phyloP scores from a whole-genome alignment of 2,797 vertebrate genomes.

The Valencia hispanica region DNA sequence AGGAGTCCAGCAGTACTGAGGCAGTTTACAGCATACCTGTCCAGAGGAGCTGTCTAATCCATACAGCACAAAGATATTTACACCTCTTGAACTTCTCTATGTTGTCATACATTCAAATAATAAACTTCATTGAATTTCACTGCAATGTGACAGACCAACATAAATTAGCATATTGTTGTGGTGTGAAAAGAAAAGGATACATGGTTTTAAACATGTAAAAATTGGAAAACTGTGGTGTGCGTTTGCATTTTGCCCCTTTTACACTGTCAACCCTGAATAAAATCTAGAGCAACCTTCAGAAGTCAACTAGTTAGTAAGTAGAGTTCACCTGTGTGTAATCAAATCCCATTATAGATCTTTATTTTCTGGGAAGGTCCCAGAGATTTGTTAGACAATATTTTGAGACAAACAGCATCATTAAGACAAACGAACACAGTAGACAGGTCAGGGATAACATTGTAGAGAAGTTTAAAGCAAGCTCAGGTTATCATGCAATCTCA shows the following conservation, averaged over 20 bases:
- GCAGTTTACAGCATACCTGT: constrained; percentile 60
- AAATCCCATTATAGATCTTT: neutral
- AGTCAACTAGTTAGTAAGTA: neutral
- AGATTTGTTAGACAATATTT: neutral
- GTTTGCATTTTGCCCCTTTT: neutral
- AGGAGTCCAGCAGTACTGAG: constrained; percentile 54
- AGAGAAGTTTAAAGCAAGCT: too few relatives aligned
- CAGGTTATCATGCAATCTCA: neutral
- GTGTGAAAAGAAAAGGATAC: neutral
- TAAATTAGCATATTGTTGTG: neutral
- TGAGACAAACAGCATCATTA: neutral
- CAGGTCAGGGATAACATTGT: neutral
- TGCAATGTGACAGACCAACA: neutral
- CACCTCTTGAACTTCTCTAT: neutral
- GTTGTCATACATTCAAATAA: neutral
- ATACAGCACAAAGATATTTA: neutral
- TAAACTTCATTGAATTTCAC: neutral
- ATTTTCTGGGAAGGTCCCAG: neutral
- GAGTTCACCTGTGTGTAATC: neutral
- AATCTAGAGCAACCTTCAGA: neutral
- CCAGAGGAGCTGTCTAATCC: constrained; percentile 71
- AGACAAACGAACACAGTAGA: neutral
- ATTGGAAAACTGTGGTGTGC: neutral
- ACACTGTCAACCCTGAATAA: too few relatives aligned
- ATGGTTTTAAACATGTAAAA: neutral